Evolutionary conservation across 2,888 invertebrate species (phyloP).

Genomic region (Toxonevra muliebris): DNA sequence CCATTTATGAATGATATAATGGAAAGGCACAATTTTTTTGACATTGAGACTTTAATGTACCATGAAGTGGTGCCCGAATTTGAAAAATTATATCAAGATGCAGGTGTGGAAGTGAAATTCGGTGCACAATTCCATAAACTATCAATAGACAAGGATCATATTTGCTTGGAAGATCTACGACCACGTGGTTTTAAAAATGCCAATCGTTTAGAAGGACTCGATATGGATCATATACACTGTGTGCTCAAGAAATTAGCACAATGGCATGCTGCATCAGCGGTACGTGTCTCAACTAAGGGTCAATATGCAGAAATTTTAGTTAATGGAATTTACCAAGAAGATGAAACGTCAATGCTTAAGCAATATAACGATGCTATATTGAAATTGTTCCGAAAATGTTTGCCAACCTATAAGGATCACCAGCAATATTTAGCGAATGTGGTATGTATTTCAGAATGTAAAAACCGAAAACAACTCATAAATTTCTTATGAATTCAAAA

Average conservation of each 20-base stretch:
- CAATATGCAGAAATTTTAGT: conserved; percentile 35
- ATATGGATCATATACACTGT: conserved; percentile 47
- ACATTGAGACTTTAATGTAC: conserved; percentile 34
- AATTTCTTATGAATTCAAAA: background rate
- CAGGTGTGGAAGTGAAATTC: conserved; percentile 31
- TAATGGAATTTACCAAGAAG: conserved; percentile 35
- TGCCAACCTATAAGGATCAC: conserved; percentile 37
- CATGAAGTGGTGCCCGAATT: conserved; percentile 42
- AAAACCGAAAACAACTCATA: no score
- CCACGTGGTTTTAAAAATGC: conserved; percentile 46
- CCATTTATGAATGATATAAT: conserved; percentile 35
- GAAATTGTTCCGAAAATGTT: conserved; percentile 26
- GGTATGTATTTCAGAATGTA: conserved; percentile 31
- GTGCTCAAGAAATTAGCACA: conserved; percentile 50
- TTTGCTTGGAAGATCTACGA: conserved; percentile 50
- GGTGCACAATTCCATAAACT: conserved; percentile 34
- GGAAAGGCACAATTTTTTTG: conserved; percentile 39
- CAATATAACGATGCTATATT: conserved; percentile 30
- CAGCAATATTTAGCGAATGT: conserved; percentile 43
- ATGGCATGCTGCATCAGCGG: conserved; percentile 54
- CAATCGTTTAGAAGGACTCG: conserved; percentile 48
- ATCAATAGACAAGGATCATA: conserved; percentile 24
- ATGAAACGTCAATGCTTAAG: conserved; percentile 7
- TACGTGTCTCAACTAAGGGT: conserved; percentile 40
- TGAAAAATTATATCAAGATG: conserved; percentile 40